These are phyloP conservation scores for Emmelina monodactyla DNA, from an alignment of 2,888 invertebrate genomes.

Conservation along the genomic window DNA sequence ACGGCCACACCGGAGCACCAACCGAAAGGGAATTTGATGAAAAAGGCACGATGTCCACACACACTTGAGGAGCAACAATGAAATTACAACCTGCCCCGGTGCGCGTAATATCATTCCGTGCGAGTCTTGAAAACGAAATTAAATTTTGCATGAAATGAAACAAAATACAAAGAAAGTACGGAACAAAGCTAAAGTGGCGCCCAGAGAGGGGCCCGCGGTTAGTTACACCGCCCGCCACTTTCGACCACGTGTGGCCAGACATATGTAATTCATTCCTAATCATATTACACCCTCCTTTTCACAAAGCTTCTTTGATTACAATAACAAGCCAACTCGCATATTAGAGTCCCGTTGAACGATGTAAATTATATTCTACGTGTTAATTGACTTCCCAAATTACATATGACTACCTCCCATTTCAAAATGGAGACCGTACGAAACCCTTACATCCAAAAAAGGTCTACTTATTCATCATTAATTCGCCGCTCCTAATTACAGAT, in stretches of 20 bases:
- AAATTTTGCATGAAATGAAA: slow-evolving; percentile 66
- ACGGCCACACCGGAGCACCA: slow-evolving; percentile 47
- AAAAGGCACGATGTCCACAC: slow-evolving; percentile 62
- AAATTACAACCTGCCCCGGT: slow-evolving; percentile 52
- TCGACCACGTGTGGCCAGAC: slow-evolving; percentile 18
- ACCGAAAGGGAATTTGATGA: slow-evolving; percentile 64
- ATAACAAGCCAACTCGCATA: too few relatives aligned
- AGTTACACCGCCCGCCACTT: slow-evolving; percentile 31
- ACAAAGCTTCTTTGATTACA: not conserved
- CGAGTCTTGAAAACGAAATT: slow-evolving; percentile 67
- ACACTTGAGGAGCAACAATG: slow-evolving; percentile 58
- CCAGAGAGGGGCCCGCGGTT: slow-evolving; percentile 32
- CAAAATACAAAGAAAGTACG: slow-evolving; percentile 63
- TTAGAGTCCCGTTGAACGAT: too few relatives aligned
- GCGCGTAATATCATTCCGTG: slow-evolving; percentile 61
- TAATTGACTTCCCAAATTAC: too few relatives aligned
- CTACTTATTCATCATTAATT: slow-evolving; percentile 1
- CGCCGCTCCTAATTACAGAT: slow-evolving; percentile 1
- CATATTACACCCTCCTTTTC: slow-evolving; percentile 33
- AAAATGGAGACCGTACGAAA: too few relatives aligned
- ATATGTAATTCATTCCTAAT: slow-evolving; percentile 60
- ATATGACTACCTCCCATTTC: too few relatives aligned
- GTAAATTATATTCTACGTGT: too few relatives aligned
- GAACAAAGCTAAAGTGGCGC: slow-evolving; percentile 30
- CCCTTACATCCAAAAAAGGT: slow-evolving; percentile 1